phyloP scores from a whole-genome alignment of 2,113 vertebrate species.

The Larimichthys crocea region DNA sequence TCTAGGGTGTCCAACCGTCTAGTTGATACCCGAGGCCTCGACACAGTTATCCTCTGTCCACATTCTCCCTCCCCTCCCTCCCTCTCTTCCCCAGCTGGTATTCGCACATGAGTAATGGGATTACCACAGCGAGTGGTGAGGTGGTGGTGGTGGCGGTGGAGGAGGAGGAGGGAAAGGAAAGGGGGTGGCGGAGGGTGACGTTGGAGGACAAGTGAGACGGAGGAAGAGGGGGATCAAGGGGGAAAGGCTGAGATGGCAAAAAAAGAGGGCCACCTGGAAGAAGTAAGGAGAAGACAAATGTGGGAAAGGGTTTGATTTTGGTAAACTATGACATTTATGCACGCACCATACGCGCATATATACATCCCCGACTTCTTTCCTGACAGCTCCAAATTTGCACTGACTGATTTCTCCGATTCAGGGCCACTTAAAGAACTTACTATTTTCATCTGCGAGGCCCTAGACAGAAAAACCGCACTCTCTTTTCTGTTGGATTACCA shows the following conservation, averaged over 20 bases:
- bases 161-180: conserved; percentile 47
- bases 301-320: not conserved
- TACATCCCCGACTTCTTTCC: conserved; percentile 14
- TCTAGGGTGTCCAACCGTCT: conserved; percentile 44
- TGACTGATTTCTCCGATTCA: conserved; percentile 55
- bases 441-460: conserved; percentile 74
- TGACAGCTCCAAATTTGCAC: conserved; percentile 24
- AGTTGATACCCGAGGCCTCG: conserved; percentile 47
- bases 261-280: conserved; percentile 42
- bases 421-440: conserved; percentile 68
- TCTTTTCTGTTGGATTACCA: conserved; percentile 78
- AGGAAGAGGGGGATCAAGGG: conserved; percentile 59
- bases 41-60: conserved; percentile 74
- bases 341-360: not conserved
- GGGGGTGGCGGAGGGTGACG: conserved; percentile 42
- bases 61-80: conserved; percentile 55
- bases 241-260: conserved; percentile 60
- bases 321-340: not conserved
- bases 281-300: conserved; percentile 3
- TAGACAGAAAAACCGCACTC: conserved; percentile 73
- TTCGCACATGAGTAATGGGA: conserved; percentile 87
- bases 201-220: conserved; percentile 69
- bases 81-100: conserved; percentile 82
- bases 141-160: conserved; percentile 64
- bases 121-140: conserved; percentile 81